Base-by-base conservation (phyloP, 2,797 vertebrate genomes). In the Megaceryle alcyon region DNA sequence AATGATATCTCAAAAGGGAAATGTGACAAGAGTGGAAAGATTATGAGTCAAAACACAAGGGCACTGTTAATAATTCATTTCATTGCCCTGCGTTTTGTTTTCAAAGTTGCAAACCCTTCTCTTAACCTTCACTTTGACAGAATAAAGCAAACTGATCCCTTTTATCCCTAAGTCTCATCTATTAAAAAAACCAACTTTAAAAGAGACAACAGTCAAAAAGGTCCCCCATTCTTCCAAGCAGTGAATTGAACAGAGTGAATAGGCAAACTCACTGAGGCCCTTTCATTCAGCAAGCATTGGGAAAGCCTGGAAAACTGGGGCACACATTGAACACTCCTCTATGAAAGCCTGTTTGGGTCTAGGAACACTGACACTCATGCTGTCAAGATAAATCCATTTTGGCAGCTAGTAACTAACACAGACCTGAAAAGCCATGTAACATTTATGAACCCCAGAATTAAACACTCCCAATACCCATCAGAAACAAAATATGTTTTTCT, bases 51-150 rank as follows among this genome's bases (percentile, higher is more conserved):
- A 90, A 92, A 86, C 82, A 48, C 60, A 94, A 92, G 81, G 80
- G 43, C 83, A 93, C 35, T 86, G 54, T 92, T 82, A 94, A 95
- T 86, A 95, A 94, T 90, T 95, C 44, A 90, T 86, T 94, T 79
- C 46, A 63, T 63, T 90, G 54, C 18, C 66, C 49, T 63, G 18
- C 54, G 56, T 88, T 84, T 96, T 95, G 73, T 94, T 96, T 94
- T 88, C 75, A 88, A 82, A 88, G 90, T 15, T 73, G 31, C 31
- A 79, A 96, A 86, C 54, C 35, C 61, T 85, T 90, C 48, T 94
- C 48, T 92, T 95, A 92, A 92, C 73, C 86, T 94, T 95, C 70
- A 70, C 39, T 96, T 76, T 53, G 51, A 73, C 43, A 88, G 78
- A 93, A 90, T 73, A 95, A 94, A 92, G 71, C 53, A 86, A 94